Evolutionary conservation across 2,888 invertebrate genomes (phyloP), one percentile per base, ranked within the genome.

Genomic region (Apodemia zela): DNA sequence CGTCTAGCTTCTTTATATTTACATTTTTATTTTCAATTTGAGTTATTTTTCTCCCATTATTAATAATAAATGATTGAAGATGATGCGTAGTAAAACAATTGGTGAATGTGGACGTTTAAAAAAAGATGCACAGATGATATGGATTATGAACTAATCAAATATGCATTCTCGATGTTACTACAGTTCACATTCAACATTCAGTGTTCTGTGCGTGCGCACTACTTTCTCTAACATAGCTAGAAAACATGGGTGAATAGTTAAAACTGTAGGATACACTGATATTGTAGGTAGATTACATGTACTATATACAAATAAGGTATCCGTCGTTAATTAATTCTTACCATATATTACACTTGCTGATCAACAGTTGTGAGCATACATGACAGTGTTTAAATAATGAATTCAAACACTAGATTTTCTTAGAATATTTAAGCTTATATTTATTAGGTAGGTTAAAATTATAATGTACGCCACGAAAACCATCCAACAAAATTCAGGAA

Each of bases 121-220:
- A 38, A 15, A 25, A 51, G 18, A 54, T 54, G 54, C 54, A 25
- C 54, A 21, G 13, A 54, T 54, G 15, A 25, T 54, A 25, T 54
- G 54, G 18, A 6, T 42, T 15, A 42, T 15, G 18, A 25, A 25
- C 54, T 54, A 54, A 42, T 54, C 10, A 21, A 13, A 2, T 59
- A 72, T 73, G 75, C 87, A 86, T 86, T 87, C 81, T 78, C 76
- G 75, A 76, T 67, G 33, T 58, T 75, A 76, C 88, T 87, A 90
- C 85, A 87, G 85, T 86, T 85, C 86, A 89, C 89, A 90, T 87
- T 85, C 83, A 87, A 85, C 85, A 85, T 77, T 74, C 75, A 78
- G 75, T 69, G 68, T 73, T 81, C 77, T 77, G 79, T 77, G 75
- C 75, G 70, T 73, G 79, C 74, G 77, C 78, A 76, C 71, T 75